These are phyloP conservation scores for Eilema caniola DNA, from an alignment of 2,888 invertebrate genomes.

Conservation along the genomic window DNA sequence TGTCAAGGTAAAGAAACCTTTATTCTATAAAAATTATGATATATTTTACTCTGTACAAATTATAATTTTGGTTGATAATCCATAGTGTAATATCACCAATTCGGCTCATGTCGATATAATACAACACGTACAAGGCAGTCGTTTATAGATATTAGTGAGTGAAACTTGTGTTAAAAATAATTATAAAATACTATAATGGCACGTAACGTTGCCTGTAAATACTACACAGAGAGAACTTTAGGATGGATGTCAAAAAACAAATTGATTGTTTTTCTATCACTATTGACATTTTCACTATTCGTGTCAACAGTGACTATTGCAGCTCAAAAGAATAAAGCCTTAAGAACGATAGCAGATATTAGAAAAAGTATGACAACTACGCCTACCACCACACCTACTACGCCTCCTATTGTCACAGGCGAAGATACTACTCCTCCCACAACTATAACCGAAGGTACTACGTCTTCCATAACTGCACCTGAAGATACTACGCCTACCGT, in stretches of 20 bases:
- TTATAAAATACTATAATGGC: conserved; percentile 43
- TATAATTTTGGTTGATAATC: neutral
- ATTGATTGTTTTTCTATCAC: conserved; percentile 70
- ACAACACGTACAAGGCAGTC: conserved; percentile 25
- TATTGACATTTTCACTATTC: conserved; percentile 73
- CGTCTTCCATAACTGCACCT: too few species aligned
- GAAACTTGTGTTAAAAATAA: conserved; percentile 28
- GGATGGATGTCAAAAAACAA: conserved; percentile 78
- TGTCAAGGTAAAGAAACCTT: neutral
- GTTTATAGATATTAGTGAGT: conserved; percentile 18
- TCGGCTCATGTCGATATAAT: conserved; percentile 24
- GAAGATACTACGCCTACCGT: too few species aligned
- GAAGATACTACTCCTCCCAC: too few species aligned
- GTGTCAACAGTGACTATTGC: conserved; percentile 73
- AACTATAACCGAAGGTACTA: too few species aligned
- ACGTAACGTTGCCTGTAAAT: conserved; percentile 54
- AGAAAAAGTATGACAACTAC: conserved; percentile 8
- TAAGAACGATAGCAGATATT: conserved; percentile 44
- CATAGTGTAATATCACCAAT: neutral
- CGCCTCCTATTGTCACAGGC: too few species aligned
- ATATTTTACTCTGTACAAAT: neutral
- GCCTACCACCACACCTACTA: neutral
- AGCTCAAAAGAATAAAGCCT: conserved; percentile 66
- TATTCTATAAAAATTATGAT: neutral
- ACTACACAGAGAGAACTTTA: conserved; percentile 64